A percentile compares a stretch with the other conserved stretches of the same genome.
phyloP scores from a whole-genome alignment of 2,113 vertebrate genomes.

The Sinocyclocheilus rhinocerous region DNA sequence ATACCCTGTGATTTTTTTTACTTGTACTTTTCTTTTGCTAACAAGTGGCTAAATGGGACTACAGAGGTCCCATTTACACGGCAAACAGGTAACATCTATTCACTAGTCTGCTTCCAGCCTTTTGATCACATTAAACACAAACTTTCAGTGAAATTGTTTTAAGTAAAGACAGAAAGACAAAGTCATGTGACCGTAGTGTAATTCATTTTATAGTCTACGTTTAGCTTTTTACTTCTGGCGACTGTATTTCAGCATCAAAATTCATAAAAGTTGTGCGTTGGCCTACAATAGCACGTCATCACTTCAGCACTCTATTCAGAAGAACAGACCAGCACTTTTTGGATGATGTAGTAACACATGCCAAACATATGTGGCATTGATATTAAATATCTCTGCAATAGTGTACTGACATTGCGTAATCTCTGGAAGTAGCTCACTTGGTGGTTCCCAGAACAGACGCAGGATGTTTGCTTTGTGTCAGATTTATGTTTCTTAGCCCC shows the following conservation, averaged over 20 bases:
- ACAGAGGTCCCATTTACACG: no score
- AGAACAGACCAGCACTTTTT: not conserved
- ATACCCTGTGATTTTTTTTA: no score
- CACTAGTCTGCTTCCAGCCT: no score
- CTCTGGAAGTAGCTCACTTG: conserved; percentile 25
- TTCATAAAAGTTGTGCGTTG: not conserved
- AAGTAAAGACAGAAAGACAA: no score
- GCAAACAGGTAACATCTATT: no score
- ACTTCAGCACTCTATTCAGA: not conserved
- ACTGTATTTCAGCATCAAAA: not conserved
- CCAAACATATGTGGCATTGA: not conserved
- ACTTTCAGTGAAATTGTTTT: no score
- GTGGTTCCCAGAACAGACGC: conserved; percentile 1
- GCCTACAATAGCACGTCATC: not conserved
- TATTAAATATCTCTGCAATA: not conserved
- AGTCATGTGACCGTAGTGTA: not conserved
- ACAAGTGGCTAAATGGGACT: no score
- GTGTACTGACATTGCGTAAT: conserved; percentile 6
- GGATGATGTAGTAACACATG: not conserved
- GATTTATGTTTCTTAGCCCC: conserved; percentile 20
- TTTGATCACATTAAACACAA: no score
- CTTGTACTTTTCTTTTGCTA: no score
- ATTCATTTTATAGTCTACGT: not conserved
- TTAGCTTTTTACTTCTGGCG: not conserved
- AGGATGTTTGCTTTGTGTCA: conserved; percentile 50